A percentile compares a stretch with the other conserved stretches of the same genome.
phyloP scores from a whole-genome alignment of 2,888 invertebrate genomes.

The Choristoneura rosaceana region DNA sequence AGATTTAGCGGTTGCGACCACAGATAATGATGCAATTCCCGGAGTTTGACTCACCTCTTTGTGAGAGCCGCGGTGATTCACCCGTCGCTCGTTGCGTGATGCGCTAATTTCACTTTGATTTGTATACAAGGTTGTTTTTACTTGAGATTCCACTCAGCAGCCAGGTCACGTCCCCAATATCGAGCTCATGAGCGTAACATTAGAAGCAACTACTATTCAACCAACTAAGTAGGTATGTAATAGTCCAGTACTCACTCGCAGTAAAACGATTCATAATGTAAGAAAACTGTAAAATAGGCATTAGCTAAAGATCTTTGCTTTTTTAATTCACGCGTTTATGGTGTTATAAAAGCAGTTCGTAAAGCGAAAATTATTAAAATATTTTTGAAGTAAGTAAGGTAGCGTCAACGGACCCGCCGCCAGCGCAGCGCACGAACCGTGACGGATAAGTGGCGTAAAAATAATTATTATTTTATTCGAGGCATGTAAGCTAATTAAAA shows the following conservation, averaged over 20 bases:
- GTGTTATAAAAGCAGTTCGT: constrained; percentile 46
- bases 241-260: neutral
- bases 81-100: constrained; percentile 57
- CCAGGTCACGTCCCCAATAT: constrained; percentile 46
- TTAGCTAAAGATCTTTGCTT: constrained; percentile 13
- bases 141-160: constrained; percentile 54
- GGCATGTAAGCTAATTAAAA: constrained; percentile 71
- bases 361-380: constrained; percentile 58
- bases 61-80: constrained; percentile 63
- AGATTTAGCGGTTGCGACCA: constrained; percentile 48
- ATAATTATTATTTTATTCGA: constrained; percentile 70
- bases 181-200: neutral
- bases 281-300: neutral
- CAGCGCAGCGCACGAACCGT: constrained; percentile 64
- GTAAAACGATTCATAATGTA: neutral
- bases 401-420: constrained; percentile 68
- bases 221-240: neutral
- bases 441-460: constrained; percentile 71
- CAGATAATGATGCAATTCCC: constrained; percentile 61
- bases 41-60: constrained; percentile 58
- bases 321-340: constrained; percentile 36
- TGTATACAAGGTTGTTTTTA: constrained; percentile 62
- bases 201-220: neutral
- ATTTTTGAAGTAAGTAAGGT: constrained; percentile 51
- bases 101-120: constrained; percentile 65